Conservation (phyloP, 2,797 vertebrate genomes). For the Catostomus latipinnis region DNA sequence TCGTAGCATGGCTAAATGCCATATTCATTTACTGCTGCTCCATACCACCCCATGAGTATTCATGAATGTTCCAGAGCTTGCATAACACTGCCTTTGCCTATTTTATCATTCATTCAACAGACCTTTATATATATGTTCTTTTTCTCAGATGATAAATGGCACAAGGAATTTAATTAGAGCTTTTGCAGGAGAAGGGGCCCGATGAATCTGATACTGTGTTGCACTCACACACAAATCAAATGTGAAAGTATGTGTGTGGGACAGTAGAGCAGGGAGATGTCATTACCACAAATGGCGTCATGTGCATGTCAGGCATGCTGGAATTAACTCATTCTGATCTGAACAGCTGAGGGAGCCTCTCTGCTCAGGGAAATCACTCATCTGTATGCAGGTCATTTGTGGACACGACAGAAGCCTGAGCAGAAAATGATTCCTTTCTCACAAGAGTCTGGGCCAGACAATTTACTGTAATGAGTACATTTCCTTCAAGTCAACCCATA, state of each 20-base stretch:
- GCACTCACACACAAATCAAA: constrained; percentile 57
- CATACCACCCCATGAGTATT: constrained; percentile 39
- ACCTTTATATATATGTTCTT: constrained; percentile 50
- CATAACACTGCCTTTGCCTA: constrained; percentile 31
- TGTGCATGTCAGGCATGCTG: constrained; percentile 47
- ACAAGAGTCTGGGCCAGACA: constrained; percentile 50
- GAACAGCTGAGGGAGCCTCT: constrained; percentile 46
- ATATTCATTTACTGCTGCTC: constrained; percentile 27
- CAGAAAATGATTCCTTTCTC: constrained; percentile 61
- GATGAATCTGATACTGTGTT: constrained; percentile 45
- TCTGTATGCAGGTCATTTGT: constrained; percentile 66
- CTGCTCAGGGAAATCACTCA: constrained; percentile 54
- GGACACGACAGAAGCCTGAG: constrained; percentile 49
- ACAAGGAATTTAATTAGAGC: constrained; percentile 65
- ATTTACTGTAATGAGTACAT: constrained; percentile 58
- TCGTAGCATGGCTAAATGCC: constrained; percentile 17
- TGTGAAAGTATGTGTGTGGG: constrained; percentile 37
- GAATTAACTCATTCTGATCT: constrained; percentile 57
- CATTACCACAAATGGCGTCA: constrained; percentile 34
- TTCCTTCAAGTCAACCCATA: constrained; percentile 47
- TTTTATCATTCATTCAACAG: constrained; percentile 47
- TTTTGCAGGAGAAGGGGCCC: constrained; percentile 50
- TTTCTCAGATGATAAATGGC: constrained; percentile 61
- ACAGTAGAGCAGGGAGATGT: constrained; percentile 28
- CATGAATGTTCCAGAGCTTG: constrained; percentile 38